Evolutionary conservation across 2,888 invertebrate genomes (phyloP).

Genomic region (Chymomyza amoena): DNA sequence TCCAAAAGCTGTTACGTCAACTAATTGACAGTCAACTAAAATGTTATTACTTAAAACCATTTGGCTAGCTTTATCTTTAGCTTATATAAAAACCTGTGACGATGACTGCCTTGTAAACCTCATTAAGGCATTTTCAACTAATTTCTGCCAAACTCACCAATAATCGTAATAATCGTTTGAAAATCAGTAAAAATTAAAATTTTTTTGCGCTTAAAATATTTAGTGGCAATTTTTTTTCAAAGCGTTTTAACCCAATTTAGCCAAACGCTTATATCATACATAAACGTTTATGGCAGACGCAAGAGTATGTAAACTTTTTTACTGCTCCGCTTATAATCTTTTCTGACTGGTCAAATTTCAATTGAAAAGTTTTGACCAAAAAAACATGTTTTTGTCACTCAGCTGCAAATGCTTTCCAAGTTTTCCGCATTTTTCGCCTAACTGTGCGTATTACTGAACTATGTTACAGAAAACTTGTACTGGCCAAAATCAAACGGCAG

Average conservation of each 20-base stretch:
- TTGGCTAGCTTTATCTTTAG: no score
- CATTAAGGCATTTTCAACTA: no score
- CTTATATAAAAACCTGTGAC: no score
- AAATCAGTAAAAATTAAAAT: not conserved
- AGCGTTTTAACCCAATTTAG: not conserved
- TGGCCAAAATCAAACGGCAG: conserved; percentile 62
- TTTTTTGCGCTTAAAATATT: not conserved
- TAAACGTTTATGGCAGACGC: not conserved
- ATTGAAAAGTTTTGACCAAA: not conserved
- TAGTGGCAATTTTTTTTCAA: not conserved
- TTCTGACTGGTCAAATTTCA: not conserved
- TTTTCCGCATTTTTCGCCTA: conserved; percentile 66
- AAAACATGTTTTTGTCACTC: not conserved
- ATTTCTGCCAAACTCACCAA: no score
- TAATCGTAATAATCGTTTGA: not conserved
- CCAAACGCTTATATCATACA: not conserved
- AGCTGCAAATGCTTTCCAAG: conserved; percentile 5
- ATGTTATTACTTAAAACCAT: no score
- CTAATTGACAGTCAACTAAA: no score
- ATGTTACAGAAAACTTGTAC: conserved; percentile 49
- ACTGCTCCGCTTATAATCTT: not conserved
- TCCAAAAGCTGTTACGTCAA: not conserved
- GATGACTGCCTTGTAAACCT: no score
- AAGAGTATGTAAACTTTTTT: not conserved
- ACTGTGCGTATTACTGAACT: conserved; percentile 37